Percentiles rank a stretch among this genome's conserved stretches.
Evolutionary conservation across 2,113 vertebrate genomes (phyloP).

Genomic region (Castor canadensis): DNA sequence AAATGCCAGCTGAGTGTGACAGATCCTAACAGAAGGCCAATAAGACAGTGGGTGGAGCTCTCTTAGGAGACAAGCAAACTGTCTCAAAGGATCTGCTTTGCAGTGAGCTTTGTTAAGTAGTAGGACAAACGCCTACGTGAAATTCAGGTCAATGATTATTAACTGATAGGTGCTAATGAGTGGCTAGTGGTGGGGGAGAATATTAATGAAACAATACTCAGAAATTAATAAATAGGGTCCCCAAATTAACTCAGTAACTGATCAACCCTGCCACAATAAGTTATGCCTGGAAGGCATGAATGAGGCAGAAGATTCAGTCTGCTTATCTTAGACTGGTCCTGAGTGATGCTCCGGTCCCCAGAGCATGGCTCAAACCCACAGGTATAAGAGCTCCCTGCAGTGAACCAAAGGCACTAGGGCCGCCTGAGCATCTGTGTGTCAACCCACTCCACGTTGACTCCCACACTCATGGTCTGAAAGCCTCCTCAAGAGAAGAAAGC

Average conservation of each 20-base stretch:
- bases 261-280: neutral
- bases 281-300: neutral
- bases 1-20: neutral
- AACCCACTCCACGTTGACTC: neutral
- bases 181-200: neutral
- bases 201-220: neutral
- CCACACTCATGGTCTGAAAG: neutral
- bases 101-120: neutral
- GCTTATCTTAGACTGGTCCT: neutral
- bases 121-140: neutral
- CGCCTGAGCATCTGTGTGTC: neutral
- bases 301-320: neutral
- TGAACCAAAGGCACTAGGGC: neutral
- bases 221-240: neutral
- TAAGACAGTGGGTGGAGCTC: neutral
- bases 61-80: neutral
- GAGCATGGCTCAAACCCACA: neutral
- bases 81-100: neutral
- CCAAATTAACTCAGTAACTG: neutral
- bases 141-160: neutral
- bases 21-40: neutral
- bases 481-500: neutral
- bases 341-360: neutral
- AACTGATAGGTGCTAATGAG: neutral
- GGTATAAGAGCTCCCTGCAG: neutral